These are phyloP conservation scores for Dicerorhinus sumatrensis DNA, from an alignment of 2,113 vertebrate genomes.

Conservation along the genomic window DNA sequence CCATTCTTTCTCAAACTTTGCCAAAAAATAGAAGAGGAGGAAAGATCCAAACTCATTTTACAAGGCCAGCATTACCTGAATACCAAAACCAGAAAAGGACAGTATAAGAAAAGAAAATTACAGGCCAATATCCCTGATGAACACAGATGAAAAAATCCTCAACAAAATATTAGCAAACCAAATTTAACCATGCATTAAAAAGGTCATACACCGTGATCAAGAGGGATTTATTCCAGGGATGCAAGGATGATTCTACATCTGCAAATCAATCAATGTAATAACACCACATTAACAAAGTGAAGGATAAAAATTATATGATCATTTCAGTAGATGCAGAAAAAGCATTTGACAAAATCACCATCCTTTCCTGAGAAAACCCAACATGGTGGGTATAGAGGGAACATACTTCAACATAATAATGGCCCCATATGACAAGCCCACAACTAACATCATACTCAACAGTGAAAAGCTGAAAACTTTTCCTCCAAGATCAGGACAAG, in stretches of 20 bases:
- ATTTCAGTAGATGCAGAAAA: not conserved
- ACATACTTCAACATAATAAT: not conserved
- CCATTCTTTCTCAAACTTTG: not conserved
- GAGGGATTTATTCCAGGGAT: not conserved
- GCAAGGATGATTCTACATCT: not conserved
- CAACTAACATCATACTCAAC: not conserved
- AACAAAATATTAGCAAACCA: not conserved
- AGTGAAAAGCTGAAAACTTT: not conserved
- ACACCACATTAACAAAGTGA: not conserved
- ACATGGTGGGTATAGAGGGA: not conserved
- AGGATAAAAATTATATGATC: not conserved
- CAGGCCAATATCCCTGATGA: not conserved
- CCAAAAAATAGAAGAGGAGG: not conserved
- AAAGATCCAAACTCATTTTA: not conserved
- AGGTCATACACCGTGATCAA: not conserved
- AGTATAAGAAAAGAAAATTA: not conserved
- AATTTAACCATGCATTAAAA: not conserved
- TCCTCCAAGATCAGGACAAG: not conserved
- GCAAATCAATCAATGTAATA: not conserved
- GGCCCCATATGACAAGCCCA: not conserved
- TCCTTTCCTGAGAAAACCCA: not conserved
- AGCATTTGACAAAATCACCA: not conserved
- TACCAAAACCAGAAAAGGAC: not conserved
- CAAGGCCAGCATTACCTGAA: not conserved
- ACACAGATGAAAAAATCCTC: not conserved